phyloP scores from a whole-genome alignment of 1,140 invertebrate genomes.

The Megathymus violae region DNA sequence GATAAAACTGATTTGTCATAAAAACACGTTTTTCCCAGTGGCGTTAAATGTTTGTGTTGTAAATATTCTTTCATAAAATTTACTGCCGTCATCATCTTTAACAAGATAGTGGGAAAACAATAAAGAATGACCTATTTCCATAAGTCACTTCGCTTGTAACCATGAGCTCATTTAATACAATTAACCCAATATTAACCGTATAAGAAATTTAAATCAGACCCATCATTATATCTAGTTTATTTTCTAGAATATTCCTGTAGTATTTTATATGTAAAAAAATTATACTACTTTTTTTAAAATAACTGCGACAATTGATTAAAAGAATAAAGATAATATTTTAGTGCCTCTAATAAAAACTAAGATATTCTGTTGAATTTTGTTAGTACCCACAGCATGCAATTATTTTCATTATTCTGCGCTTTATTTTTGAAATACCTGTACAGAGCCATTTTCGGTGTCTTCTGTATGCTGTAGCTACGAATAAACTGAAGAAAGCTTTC shows the following conservation, averaged over 20 bases:
- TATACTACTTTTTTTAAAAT: no score
- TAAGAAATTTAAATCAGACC: no score
- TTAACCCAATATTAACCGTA: no score
- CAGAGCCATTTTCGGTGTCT: constrained; percentile 58
- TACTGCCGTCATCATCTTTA: background rate
- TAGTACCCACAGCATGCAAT: constrained; percentile 13
- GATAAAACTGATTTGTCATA: no score
- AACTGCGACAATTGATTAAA: no score
- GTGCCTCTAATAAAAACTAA: background rate
- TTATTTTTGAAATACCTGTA: constrained; percentile 56
- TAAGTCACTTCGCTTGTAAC: constrained; percentile 7
- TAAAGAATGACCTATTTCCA: constrained; percentile 5
- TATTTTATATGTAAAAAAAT: no score
- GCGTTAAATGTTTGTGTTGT: background rate
- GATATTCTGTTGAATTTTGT: background rate
- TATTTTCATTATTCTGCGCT: background rate
- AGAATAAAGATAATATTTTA: no score
- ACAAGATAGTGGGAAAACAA: constrained; percentile 25
- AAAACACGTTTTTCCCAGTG: background rate
- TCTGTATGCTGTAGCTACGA: constrained; percentile 34
- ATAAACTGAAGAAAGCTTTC: constrained; percentile 36
- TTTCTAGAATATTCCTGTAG: no score
- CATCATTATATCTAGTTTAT: no score
- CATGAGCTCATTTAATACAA: no score
- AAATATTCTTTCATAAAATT: background rate